phyloP scores from a whole-genome alignment of 2,113 vertebrate genomes.

The Seriola dumerili region DNA sequence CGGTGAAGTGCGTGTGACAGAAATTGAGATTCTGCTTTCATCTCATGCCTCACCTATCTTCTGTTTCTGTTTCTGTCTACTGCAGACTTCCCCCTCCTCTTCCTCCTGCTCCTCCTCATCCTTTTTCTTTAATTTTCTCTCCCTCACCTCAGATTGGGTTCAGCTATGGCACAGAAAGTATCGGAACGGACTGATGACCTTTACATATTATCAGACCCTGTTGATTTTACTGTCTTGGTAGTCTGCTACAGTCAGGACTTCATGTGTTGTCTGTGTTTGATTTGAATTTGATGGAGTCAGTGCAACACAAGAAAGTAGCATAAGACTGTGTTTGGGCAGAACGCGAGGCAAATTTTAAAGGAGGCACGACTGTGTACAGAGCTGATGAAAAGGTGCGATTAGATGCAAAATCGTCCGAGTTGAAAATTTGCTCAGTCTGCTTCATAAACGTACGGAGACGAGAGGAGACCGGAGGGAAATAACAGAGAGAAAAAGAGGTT shows the following conservation, averaged over 20 bases:
- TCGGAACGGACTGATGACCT: constrained; percentile 23
- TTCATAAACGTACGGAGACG: neutral
- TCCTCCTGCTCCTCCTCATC: constrained; percentile 20
- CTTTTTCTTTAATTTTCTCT: constrained; percentile 29
- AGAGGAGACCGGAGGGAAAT: neutral
- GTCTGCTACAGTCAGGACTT: constrained; percentile 1
- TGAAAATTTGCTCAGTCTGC: neutral
- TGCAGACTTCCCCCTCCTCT: neutral
- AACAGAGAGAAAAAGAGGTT: too few species aligned
- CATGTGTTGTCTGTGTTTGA: constrained; percentile 17
- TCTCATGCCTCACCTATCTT: constrained; percentile 37
- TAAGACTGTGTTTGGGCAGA: neutral
- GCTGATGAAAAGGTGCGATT: neutral
- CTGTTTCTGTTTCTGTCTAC: constrained; percentile 12
- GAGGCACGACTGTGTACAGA: neutral
- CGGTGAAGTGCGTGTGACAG: constrained; percentile 29
- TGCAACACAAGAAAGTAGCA: neutral
- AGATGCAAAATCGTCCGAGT: too few species aligned
- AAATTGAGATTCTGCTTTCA: constrained; percentile 53
- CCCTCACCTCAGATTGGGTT: constrained; percentile 36
- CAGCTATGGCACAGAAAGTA: constrained; percentile 24
- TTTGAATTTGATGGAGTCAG: constrained; percentile 21
- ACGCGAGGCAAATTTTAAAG: neutral
- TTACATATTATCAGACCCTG: constrained; percentile 14
- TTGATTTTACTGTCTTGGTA: constrained; percentile 24